A percentile compares a stretch with the other conserved stretches of the same genome.
phyloP scores from a whole-genome alignment of 1,140 invertebrate genomes.

The Drusus annulatus region DNA sequence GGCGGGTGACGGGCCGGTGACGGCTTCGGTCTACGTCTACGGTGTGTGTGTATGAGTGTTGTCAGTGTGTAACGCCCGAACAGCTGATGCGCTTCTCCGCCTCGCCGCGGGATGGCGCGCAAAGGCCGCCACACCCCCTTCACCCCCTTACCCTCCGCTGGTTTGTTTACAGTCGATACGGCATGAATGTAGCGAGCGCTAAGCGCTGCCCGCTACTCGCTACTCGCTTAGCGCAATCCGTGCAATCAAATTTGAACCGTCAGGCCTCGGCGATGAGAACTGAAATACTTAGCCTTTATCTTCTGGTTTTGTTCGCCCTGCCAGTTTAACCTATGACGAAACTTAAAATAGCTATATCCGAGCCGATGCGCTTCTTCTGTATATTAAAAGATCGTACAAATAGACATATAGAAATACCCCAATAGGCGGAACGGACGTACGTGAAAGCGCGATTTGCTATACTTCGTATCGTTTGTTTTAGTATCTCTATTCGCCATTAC shows the following conservation, averaged over 20 bases:
- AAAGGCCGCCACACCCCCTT: background rate
- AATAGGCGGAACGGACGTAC: constrained; percentile 37
- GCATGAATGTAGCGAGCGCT: background rate
- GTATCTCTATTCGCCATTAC: constrained; percentile 17
- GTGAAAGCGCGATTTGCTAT: constrained; percentile 48
- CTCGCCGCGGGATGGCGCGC: constrained; percentile 33
- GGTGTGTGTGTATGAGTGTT: background rate
- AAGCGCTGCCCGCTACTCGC: no score
- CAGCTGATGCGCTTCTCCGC: constrained; percentile 38
- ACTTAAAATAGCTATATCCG: constrained; percentile 44
- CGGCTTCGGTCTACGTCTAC: background rate
- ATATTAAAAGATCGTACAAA: constrained; percentile 7
- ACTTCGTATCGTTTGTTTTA: constrained; percentile 31
- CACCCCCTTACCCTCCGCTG: background rate
- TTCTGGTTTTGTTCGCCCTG: constrained; percentile 16
- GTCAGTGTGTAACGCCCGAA: constrained; percentile 18
- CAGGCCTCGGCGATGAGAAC: constrained; percentile 9
- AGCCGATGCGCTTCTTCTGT: constrained; percentile 36
- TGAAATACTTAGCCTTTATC: constrained; percentile 12
- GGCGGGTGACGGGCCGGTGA: no score
- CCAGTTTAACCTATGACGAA: constrained; percentile 26
- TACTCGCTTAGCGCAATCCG: constrained; percentile 14
- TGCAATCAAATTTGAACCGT: constrained; percentile 37
- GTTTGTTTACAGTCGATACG: constrained; percentile 49
- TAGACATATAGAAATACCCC: constrained; percentile 29